Percentiles rank a stretch among this genome's conserved stretches.
These are phyloP conservation scores for Lathamus discolor DNA, from an alignment of 2,113 vertebrate species.

Conservation along the genomic window DNA sequence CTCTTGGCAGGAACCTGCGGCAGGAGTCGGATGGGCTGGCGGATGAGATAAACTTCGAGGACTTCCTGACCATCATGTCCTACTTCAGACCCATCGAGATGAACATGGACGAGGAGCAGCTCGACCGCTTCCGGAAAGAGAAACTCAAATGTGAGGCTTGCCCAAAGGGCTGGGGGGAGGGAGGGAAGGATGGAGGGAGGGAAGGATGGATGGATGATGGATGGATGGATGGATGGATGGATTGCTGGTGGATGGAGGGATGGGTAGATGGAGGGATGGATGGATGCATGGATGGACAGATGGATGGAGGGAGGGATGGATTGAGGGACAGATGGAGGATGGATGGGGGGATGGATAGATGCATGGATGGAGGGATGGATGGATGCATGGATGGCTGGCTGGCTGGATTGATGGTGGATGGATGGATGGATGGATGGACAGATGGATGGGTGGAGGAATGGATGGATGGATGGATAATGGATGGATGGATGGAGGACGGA, in stretches of 20 bases:
- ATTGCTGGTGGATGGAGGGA: too few relatives aligned
- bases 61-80: conserved; percentile 94
- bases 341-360: too few relatives aligned
- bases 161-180: accelerated
- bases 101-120: conserved; percentile 81
- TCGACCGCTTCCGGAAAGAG: conserved; percentile 74
- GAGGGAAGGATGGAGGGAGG: accelerated
- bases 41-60: conserved; percentile 86
- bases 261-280: too few relatives aligned
- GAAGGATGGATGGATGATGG: accelerated
- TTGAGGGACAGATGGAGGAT: accelerated
- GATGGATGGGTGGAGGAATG: too few relatives aligned
- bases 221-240: accelerated
- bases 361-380: too few relatives aligned
- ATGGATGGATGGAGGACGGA: too few relatives aligned
- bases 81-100: conserved; percentile 86
- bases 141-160: conserved; percentile 87
- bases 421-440: too few relatives aligned
- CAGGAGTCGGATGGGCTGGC: conserved; percentile 71
- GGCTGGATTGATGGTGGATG: too few relatives aligned
- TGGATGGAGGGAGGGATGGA: accelerated
- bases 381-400: accelerated
- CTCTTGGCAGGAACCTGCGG: conserved; percentile 80
- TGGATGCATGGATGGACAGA: too few relatives aligned
- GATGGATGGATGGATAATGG: accelerated